Conservation (phyloP, 2,113 vertebrate species). For the Microcebus ravelobensis region DNA sequence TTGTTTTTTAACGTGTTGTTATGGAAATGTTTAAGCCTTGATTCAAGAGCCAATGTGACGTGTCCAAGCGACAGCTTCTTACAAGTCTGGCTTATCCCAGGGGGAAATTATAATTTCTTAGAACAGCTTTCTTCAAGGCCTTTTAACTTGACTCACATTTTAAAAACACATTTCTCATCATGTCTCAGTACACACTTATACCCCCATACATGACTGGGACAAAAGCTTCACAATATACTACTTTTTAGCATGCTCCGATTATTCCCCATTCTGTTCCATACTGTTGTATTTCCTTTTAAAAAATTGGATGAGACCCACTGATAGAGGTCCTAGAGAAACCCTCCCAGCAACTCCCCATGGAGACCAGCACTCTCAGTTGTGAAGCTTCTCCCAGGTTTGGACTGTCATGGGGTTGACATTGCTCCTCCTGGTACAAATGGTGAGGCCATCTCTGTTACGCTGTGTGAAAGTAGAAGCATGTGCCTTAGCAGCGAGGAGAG, state of each 20-base stretch:
- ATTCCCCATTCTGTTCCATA: neutral
- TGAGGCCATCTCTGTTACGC: neutral
- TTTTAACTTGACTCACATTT: neutral
- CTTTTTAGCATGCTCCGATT: neutral
- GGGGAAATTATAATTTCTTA: neutral
- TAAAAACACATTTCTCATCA: neutral
- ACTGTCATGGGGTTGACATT: neutral
- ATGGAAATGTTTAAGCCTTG: neutral
- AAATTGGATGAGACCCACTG: neutral
- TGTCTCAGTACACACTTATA: neutral
- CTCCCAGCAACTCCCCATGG: neutral
- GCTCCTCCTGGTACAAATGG: neutral
- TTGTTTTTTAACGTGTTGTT: neutral
- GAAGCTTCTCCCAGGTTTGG: neutral
- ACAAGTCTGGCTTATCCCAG: neutral
- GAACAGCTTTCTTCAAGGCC: neutral
- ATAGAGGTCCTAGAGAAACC: neutral
- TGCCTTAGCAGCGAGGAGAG: neutral
- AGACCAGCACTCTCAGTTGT: neutral
- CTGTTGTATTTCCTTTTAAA: neutral
- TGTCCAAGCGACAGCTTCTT: neutral
- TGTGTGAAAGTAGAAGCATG: neutral
- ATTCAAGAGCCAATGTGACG: neutral
- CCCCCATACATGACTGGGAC: neutral
- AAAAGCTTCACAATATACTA: neutral